Evolutionary conservation across 2,797 vertebrate genomes (phyloP).

Genomic region (Somateria mollissima): DNA sequence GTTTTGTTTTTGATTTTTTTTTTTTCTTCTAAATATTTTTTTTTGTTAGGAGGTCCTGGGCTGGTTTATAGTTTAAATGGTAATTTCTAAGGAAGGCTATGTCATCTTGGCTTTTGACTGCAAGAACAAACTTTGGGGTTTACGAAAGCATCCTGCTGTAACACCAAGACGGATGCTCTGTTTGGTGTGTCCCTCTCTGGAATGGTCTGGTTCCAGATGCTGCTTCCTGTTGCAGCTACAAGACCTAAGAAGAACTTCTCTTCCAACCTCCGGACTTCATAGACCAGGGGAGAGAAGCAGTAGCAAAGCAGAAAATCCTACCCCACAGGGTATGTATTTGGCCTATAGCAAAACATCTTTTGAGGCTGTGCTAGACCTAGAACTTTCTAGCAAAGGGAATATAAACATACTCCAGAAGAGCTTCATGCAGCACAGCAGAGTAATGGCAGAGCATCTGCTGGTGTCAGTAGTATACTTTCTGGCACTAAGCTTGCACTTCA

Average conservation of each 20-base stretch:
- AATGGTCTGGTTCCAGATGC: background rate
- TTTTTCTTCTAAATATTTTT: background rate
- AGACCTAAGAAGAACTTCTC: background rate
- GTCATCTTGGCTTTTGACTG: background rate
- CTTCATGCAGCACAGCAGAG: background rate
- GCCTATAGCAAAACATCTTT: background rate
- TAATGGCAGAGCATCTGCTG: background rate
- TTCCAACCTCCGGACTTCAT: background rate
- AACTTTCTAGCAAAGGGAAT: background rate
- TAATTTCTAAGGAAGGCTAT: background rate
- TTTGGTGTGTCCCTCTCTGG: background rate
- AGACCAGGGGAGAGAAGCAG: background rate
- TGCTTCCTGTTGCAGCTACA: background rate
- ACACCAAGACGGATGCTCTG: background rate
- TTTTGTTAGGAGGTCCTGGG: background rate
- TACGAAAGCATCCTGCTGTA: background rate
- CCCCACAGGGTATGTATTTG: background rate
- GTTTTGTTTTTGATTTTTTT: too few relatives aligned
- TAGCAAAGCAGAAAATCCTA: background rate
- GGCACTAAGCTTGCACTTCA: background rate
- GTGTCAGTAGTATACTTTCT: background rate
- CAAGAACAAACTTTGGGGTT: background rate
- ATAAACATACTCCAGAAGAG: background rate
- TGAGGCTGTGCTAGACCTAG: background rate
- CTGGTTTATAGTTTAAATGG: background rate